Conservation (phyloP, 2,113 vertebrate genomes). For the Cyphotilapia sp. region DNA sequence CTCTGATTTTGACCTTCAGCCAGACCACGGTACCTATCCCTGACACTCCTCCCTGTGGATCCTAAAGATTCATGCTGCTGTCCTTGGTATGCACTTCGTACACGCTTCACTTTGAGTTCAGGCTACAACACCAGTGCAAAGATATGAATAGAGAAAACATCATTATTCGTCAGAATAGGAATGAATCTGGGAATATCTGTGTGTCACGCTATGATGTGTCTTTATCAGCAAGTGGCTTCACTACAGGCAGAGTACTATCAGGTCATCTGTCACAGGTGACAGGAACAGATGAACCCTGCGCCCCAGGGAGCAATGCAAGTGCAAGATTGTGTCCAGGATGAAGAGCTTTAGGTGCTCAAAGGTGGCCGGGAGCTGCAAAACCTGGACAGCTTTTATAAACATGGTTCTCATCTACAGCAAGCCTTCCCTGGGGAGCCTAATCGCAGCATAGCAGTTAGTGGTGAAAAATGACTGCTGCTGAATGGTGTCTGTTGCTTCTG, state of each 20-base stretch:
- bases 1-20: conserved; percentile 41
- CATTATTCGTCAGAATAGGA: conserved; percentile 22
- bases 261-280: conserved; percentile 37
- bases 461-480: conserved; percentile 57
- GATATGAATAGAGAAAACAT: conserved; percentile 11
- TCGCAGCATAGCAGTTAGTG: conserved; percentile 33
- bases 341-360: conserved; percentile 1
- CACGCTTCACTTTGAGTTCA: not conserved
- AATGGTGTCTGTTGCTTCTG: conserved; percentile 23
- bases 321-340: conserved; percentile 9
- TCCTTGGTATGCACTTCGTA: conserved; percentile 46
- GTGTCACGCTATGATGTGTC: not conserved
- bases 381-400: conserved; percentile 47
- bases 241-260: not conserved
- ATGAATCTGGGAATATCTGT: not conserved
- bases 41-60: conserved; percentile 9
- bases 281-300: not conserved
- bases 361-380: conserved; percentile 6
- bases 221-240: conserved; percentile 10
- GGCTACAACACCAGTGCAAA: conserved; percentile 3
- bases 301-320: not conserved
- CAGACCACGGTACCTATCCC: not conserved
- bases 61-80: not conserved
- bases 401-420: conserved; percentile 29
- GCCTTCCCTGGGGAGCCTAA: conserved; percentile 25